phyloP scores from a whole-genome alignment of 2,797 vertebrate species.

The Danionella dracula region DNA sequence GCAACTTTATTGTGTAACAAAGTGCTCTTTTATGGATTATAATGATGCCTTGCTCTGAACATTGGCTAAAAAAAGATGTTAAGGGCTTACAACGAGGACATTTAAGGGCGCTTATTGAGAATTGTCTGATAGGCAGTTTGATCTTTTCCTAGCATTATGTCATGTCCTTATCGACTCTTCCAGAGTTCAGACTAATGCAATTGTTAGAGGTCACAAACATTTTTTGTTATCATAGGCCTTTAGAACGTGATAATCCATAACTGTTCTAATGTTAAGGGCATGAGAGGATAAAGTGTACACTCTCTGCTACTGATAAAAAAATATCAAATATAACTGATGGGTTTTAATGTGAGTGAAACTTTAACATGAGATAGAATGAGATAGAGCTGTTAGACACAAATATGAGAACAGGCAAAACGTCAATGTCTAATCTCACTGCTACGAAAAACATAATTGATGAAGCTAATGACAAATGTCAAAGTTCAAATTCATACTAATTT shows the following conservation, averaged over 20 bases:
- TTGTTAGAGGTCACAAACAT: neutral
- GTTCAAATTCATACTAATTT: too few species aligned
- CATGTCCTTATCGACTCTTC: neutral
- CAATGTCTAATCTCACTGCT: too few species aligned
- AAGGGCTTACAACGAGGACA: neutral
- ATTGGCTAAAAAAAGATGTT: too few species aligned
- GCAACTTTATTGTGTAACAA: neutral
- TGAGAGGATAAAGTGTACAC: neutral
- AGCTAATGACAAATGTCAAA: too few species aligned
- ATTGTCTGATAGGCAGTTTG: neutral
- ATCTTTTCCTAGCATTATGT: neutral
- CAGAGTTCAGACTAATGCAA: neutral
- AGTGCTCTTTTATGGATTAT: conserved; percentile 2
- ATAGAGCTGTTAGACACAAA: too few species aligned
- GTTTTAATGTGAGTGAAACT: too few species aligned
- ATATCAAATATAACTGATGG: too few species aligned
- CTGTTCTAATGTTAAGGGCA: neutral
- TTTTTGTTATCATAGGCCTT: neutral
- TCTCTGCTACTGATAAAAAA: too few species aligned
- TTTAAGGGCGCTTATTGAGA: neutral
- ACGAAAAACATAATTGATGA: too few species aligned
- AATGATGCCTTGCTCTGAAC: neutral
- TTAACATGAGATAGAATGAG: too few species aligned
- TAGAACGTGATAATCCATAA: neutral
- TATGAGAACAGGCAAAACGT: too few species aligned